Base-by-base conservation (phyloP, 2,113 vertebrate species). In the Rhodinocichla rosea region DNA sequence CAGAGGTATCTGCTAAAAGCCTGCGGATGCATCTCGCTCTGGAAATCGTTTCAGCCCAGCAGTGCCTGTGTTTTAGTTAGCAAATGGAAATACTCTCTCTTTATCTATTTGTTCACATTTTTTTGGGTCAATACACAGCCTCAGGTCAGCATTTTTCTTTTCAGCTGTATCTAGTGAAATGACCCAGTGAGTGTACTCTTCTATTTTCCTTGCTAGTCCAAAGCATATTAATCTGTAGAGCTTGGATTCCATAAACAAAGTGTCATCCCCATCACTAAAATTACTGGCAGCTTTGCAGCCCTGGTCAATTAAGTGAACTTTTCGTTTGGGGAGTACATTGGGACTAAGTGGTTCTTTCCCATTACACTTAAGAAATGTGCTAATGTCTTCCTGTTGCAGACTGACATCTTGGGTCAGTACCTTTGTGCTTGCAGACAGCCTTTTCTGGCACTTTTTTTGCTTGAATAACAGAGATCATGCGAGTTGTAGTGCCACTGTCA, bases 111-210 rank as follows among this genome's bases (percentile, higher is more conserved):
- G 55, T 93, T 84, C 89, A 68, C 57, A 13, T 92, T 85, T 97
- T 94, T 95, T 86, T 44, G 95, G 97, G 96, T 98, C 96, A 96
- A 78, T 78, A 87, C 94, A 89, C 91, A 83, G 97, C 97, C 97
- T 94, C 83, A 1, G 97, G 97, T 95, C 73, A 87, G 65, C 50
- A 11, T 93, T 94, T 94, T 87, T 79, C 74, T 94, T 94, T 96
- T 94, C 86, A 87, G 32, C 90, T 82, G 50, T 86, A 94, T 82
- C 52, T 47, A 77, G 60, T 82, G 87, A 92, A 94, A 85, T 73
- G 90, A 91, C 94, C 94, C 81, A 64, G 83, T 52, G 87, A 89
- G 65, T 57, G 57, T 81, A 39, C 76, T 94, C 74, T 91, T 59
- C 64, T 91, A n/a, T 75, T 89, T 96, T 82, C 78, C 83, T 95